Evolutionary conservation across 30 jellyfish, hydroid and myxozoan species (phyloP).

Genomic region (Pelagia noctiluca): DNA sequence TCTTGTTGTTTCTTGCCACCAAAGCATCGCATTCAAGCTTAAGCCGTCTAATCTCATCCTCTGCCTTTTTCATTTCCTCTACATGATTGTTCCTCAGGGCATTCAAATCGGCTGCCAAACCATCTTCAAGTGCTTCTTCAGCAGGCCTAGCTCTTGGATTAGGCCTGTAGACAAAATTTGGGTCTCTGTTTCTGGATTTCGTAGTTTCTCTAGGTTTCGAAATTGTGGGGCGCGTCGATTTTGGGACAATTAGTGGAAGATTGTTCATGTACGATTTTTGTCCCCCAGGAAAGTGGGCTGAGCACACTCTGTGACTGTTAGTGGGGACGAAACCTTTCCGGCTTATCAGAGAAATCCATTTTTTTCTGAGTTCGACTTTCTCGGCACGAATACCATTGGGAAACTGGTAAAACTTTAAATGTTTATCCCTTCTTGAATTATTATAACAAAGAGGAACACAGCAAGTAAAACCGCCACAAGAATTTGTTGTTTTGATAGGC

Average conservation of each 20-base stretch:
- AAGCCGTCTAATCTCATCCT: background rate
- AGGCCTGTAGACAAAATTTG: background rate
- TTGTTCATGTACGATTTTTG: constrained; percentile 11
- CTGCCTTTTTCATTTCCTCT: background rate
- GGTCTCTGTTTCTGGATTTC: background rate
- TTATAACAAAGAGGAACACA: constrained; percentile 44
- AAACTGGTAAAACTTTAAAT: background rate
- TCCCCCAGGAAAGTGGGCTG: constrained; percentile 31
- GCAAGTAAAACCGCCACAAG: constrained; percentile 32
- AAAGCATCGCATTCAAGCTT: background rate
- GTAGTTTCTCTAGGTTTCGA: background rate
- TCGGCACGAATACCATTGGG: constrained; percentile 10
- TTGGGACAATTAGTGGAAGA: constrained; percentile 40
- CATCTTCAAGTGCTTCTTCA: no score
- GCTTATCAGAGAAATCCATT: constrained; percentile 47
- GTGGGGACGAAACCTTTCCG: constrained; percentile 24
- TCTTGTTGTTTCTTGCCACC: background rate
- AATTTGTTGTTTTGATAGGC: background rate
- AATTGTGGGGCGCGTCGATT: constrained; percentile 2
- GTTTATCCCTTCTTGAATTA: constrained; percentile 12
- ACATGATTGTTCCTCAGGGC: background rate
- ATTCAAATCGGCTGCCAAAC: no score
- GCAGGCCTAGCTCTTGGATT: background rate
- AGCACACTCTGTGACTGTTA: constrained; percentile 12
- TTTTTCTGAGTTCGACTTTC: constrained; percentile 18